phyloP scores from a whole-genome alignment of 2,888 invertebrate genomes.

The Aromia moschata region DNA sequence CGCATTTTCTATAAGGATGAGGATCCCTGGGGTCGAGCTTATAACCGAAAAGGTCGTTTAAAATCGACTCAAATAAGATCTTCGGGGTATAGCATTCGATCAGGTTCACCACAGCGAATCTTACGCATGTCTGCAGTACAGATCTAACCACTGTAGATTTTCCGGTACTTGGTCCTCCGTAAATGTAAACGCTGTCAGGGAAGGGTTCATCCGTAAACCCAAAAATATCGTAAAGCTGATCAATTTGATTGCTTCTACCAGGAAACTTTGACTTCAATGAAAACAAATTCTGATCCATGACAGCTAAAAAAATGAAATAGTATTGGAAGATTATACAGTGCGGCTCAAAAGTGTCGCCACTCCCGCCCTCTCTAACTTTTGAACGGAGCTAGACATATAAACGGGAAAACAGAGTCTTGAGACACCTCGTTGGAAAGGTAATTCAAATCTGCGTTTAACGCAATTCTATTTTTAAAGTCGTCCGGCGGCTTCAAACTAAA shows the following conservation, averaged over 20 bases:
- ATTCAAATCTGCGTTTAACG: neutral
- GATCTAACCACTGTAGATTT: conserved; percentile 77
- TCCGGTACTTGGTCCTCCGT: conserved; percentile 86
- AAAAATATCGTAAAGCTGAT: conserved; percentile 56
- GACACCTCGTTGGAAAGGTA: too few species aligned
- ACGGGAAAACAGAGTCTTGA: too few species aligned
- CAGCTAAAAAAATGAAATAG: conserved; percentile 15
- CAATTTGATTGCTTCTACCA: conserved; percentile 57
- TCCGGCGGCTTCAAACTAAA: too few species aligned
- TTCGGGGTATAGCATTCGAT: conserved; percentile 82
- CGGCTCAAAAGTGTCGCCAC: neutral
- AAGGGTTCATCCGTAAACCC: conserved; percentile 70
- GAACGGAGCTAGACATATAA: too few species aligned
- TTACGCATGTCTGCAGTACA: conserved; percentile 69
- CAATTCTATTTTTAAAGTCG: too few species aligned
- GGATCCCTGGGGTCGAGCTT: conserved; percentile 60
- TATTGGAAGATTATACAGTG: neutral
- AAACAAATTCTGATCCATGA: conserved; percentile 39
- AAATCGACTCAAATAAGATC: conserved; percentile 79
- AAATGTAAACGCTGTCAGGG: conserved; percentile 77
- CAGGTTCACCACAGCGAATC: conserved; percentile 76
- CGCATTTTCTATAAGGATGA: conserved; percentile 68
- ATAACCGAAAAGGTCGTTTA: conserved; percentile 68
- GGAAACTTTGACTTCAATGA: conserved; percentile 49
- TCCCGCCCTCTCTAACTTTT: neutral